phyloP scores from a whole-genome alignment of 2,797 vertebrate genomes.

The Poeciliopsis infans region DNA sequence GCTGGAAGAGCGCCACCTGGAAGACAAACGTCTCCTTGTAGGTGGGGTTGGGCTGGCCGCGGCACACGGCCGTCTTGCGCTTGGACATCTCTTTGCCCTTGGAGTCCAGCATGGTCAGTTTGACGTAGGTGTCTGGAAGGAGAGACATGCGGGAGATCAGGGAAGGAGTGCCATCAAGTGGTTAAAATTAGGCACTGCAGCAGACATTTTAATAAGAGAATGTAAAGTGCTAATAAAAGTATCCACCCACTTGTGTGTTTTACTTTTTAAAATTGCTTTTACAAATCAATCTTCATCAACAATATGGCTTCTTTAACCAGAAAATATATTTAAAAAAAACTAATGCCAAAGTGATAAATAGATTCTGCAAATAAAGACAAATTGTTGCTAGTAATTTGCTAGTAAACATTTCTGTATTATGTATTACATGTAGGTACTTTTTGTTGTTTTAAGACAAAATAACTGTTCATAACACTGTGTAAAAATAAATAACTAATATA shows the following conservation, averaged over 20 bases:
- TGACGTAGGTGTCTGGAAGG: constrained; percentile 93
- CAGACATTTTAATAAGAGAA: background rate
- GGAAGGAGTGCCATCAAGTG: constrained; percentile 67
- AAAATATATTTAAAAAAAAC: background rate
- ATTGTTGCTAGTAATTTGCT: background rate
- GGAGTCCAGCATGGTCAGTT: constrained; percentile 95
- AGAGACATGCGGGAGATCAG: constrained; percentile 14
- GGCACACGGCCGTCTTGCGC: constrained; percentile 92
- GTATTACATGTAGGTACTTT: too few relatives aligned
- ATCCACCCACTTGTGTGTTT: background rate
- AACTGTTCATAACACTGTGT: background rate
- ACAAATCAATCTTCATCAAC: background rate
- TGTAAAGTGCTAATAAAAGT: background rate
- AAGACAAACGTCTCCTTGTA: constrained; percentile 98
- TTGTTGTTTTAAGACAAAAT: too few relatives aligned
- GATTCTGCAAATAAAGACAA: background rate
- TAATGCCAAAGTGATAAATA: too few relatives aligned
- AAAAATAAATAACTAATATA: background rate
- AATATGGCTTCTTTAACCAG: background rate
- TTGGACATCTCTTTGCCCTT: constrained; percentile 99
- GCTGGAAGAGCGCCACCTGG: constrained; percentile 97
- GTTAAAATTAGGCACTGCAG: constrained; percentile 33
- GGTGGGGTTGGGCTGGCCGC: constrained; percentile 93
- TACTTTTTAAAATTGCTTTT: background rate
- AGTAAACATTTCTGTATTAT: background rate